Evolutionary conservation across 2,113 vertebrate species (phyloP).

Genomic region (Pluvialis apricaria): DNA sequence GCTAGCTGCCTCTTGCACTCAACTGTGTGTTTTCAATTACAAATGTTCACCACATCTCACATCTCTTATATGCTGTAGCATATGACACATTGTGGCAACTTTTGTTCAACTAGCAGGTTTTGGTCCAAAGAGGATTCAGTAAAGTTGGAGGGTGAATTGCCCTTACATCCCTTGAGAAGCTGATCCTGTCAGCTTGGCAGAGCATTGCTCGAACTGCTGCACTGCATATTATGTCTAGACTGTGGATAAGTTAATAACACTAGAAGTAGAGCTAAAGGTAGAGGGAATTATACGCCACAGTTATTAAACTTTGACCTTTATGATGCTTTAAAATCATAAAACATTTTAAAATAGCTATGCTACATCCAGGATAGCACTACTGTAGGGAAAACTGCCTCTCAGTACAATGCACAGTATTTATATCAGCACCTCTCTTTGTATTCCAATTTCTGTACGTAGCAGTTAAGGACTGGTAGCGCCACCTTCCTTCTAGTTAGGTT

Average conservation of each 20-base stretch:
- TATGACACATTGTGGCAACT: slow-evolving; percentile 38
- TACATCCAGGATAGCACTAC: background rate
- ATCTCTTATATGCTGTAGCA: background rate
- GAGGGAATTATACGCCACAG: background rate
- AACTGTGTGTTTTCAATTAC: slow-evolving; percentile 16
- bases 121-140: slow-evolving; percentile 36
- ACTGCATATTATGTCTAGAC: background rate
- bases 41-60: background rate
- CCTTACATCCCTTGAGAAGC: slow-evolving; percentile 27
- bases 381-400: background rate
- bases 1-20: background rate
- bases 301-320: slow-evolving; percentile 61
- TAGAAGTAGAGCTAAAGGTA: slow-evolving; percentile 34
- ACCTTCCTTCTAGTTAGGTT: background rate
- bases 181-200: slow-evolving; percentile 32
- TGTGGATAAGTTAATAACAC: slow-evolving; percentile 46
- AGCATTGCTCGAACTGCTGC: background rate
- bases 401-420: background rate
- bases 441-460: background rate
- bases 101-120: slow-evolving; percentile 32
- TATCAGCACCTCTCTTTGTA: background rate
- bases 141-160: slow-evolving; percentile 34
- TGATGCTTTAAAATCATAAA: slow-evolving; percentile 48
- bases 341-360: background rate
- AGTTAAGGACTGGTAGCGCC: background rate